Conservation (phyloP, 2,797 vertebrate species). For the Chlorospingus semifuscus region DNA sequence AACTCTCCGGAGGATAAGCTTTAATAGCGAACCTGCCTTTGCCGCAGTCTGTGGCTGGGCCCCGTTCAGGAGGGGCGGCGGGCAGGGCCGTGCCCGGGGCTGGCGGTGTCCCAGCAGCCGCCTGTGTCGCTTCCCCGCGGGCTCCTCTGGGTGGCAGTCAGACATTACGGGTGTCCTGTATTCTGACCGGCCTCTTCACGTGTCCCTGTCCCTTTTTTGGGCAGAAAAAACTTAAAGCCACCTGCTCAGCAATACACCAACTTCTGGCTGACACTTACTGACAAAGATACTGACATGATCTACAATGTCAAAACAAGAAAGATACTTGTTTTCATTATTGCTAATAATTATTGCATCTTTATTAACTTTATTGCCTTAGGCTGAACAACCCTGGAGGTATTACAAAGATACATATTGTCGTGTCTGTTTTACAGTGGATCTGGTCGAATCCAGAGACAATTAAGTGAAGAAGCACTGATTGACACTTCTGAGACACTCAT, state of each 20-base stretch:
- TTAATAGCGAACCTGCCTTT: background rate
- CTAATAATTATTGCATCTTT: background rate
- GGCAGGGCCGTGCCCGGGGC: background rate
- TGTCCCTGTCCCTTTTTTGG: accelerated
- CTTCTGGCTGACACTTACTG: background rate
- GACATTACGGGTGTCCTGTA: accelerated
- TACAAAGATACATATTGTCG: background rate
- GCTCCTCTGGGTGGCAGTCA: slow-evolving; percentile 37
- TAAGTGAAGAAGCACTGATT: background rate
- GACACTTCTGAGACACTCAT: background rate
- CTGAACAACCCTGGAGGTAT: background rate
- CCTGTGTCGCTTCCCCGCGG: background rate
- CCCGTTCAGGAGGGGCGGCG: accelerated
- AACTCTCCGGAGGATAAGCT: background rate
- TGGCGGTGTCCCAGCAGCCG: background rate
- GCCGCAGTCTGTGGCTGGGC: accelerated
- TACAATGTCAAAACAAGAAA: background rate
- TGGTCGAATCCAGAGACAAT: background rate
- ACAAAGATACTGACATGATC: background rate
- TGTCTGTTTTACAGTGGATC: background rate
- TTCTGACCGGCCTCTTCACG: accelerated
- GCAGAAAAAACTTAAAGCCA: background rate
- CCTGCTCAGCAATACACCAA: background rate
- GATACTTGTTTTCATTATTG: background rate
- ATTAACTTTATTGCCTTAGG: background rate